These are phyloP conservation scores for Melieria crassipennis DNA, from an alignment of 2,888 invertebrate genomes.

Conservation along the genomic window DNA sequence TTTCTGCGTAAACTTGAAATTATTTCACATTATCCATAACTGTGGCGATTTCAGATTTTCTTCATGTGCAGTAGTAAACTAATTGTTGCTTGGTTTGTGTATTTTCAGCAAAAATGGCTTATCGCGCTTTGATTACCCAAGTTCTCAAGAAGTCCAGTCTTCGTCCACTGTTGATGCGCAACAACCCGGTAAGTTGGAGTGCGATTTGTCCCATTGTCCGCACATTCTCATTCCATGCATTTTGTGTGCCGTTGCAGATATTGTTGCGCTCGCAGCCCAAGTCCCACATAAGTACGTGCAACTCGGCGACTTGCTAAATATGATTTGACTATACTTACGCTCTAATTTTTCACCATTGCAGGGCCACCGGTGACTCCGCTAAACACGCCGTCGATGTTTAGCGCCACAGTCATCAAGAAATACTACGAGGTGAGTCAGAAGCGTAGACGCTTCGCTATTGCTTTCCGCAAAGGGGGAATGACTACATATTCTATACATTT, in stretches of 20 bases:
- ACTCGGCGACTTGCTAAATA: neutral
- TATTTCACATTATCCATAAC: no score
- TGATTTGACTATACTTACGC: neutral
- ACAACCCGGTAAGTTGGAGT: conserved; percentile 4
- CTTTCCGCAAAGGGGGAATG: no score
- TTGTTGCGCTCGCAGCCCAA: conserved; percentile 10
- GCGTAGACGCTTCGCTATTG: no score
- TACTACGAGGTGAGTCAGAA: conserved; percentile 43
- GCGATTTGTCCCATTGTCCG: neutral
- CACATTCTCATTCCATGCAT: neutral
- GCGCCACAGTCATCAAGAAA: conserved; percentile 38
- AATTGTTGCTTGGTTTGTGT: no score
- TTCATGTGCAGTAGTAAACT: no score
- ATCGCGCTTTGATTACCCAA: conserved; percentile 16
- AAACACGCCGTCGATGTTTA: conserved; percentile 40
- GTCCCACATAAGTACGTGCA: conserved; percentile 20
- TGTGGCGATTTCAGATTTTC: no score
- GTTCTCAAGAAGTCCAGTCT: conserved; percentile 1
- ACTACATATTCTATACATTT: neutral
- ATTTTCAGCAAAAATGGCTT: conserved; percentile 18
- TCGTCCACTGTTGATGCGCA: conserved; percentile 3
- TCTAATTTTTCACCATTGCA: conserved; percentile 16
- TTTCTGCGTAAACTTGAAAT: no score
- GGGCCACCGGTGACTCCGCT: conserved; percentile 36
- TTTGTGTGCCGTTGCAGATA: neutral